These are phyloP conservation scores for Papilio polytes DNA, from an alignment of 1,140 invertebrate species.

Conservation along the genomic window DNA sequence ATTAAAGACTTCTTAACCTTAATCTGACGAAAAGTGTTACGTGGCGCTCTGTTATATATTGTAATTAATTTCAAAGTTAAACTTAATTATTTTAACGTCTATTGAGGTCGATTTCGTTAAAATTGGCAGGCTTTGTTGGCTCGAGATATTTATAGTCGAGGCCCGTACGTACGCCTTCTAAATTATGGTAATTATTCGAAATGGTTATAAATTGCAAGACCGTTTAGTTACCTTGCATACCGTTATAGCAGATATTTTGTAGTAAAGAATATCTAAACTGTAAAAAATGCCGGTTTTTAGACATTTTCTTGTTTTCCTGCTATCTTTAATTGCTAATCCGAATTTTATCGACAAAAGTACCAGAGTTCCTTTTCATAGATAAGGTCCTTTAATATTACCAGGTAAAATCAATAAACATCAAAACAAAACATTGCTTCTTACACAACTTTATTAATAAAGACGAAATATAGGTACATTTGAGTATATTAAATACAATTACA, in stretches of 20 bases:
- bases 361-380: neutral
- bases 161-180: neutral
- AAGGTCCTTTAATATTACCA: neutral
- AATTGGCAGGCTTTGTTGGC: neutral
- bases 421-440: conserved; percentile 1
- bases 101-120: neutral
- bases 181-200: conserved; percentile 18
- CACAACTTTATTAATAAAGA: neutral
- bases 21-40: neutral
- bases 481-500: neutral
- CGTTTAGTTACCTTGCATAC: neutral
- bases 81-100: conserved; percentile 7
- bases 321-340: neutral
- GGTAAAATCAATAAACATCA: neutral
- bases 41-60: neutral
- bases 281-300: neutral
- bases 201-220: conserved; percentile 20
- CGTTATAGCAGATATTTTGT: neutral
- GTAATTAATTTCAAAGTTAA: neutral
- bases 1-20: neutral
- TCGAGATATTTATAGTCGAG: conserved; percentile 6
- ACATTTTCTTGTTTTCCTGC: neutral
- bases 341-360: too few species aligned
- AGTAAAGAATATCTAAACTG: neutral
- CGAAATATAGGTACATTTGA: neutral